A percentile compares a stretch with the other conserved stretches of the same genome.
Conservation (phyloP, 2,113 vertebrate species). For the Microcebus murinus region DNA sequence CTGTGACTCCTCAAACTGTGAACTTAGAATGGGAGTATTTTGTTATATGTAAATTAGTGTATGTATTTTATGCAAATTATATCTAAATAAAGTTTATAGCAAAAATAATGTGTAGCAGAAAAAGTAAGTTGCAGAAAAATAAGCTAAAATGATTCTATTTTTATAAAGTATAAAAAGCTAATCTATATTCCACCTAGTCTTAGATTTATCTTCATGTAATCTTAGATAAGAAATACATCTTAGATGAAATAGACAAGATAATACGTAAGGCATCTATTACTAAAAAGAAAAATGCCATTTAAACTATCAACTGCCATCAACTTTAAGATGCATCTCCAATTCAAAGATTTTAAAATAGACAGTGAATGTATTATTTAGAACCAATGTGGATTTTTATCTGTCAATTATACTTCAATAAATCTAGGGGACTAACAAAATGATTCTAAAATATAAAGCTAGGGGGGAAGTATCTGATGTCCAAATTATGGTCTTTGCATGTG, state of each 20-base stretch:
- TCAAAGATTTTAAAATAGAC: neutral
- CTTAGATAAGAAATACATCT: neutral
- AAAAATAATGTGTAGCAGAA: neutral
- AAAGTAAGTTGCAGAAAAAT: neutral
- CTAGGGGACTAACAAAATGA: neutral
- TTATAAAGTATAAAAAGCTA: neutral
- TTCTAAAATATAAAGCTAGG: neutral
- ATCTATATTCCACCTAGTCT: neutral
- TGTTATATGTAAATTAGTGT: neutral
- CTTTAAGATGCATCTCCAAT: neutral
- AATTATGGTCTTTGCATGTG: neutral
- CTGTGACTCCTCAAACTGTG: neutral
- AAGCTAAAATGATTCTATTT: slow-evolving; percentile 17
- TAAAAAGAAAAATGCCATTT: neutral
- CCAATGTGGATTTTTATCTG: neutral
- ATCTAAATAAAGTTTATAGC: neutral
- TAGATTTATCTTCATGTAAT: neutral
- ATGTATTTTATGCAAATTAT: neutral
- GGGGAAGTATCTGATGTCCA: neutral
- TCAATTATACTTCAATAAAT: neutral
- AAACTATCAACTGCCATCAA: neutral
- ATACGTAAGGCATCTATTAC: neutral
- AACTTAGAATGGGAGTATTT: neutral
- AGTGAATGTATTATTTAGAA: neutral
- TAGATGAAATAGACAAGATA: neutral